A percentile compares a stretch with the other conserved stretches of the same genome.
phyloP scores from a whole-genome alignment of 2,113 vertebrate species.

The Nyctereutes procyonoides region DNA sequence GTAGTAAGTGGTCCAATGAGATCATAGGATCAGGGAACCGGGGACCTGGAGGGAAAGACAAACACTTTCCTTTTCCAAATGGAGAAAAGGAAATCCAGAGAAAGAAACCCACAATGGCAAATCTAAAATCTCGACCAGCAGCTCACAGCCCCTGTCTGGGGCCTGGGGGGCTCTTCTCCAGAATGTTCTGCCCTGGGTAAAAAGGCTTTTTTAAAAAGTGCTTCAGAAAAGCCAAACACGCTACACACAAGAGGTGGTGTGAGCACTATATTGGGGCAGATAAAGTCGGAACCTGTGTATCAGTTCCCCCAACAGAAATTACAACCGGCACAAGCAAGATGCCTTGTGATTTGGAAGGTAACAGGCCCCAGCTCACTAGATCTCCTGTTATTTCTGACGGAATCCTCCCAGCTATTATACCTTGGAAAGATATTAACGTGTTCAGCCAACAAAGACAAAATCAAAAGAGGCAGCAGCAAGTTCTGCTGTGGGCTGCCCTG shows the following conservation, averaged over 20 bases:
- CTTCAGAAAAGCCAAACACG: conserved; percentile 30
- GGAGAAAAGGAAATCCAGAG: neutral
- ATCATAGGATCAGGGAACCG: neutral
- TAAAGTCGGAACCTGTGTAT: conserved; percentile 21
- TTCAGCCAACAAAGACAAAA: conserved; percentile 50
- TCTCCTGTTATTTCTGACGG: conserved; percentile 13
- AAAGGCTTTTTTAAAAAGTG: neutral
- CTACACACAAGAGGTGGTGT: neutral
- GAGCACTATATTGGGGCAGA: conserved; percentile 34
- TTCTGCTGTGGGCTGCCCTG: neutral
- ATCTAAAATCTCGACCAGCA: neutral
- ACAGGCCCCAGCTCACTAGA: neutral
- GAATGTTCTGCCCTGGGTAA: neutral
- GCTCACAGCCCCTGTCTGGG: no score
- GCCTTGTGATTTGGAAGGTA: conserved; percentile 21
- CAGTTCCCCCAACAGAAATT: conserved; percentile 33
- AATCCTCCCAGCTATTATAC: conserved; percentile 50
- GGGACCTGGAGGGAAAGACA: neutral
- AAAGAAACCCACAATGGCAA: neutral
- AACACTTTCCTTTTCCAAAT: neutral
- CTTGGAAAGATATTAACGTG: neutral
- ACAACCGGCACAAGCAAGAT: conserved; percentile 38
- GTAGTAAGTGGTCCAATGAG: neutral
- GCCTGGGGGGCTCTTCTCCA: neutral
- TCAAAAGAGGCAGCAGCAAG: neutral